A percentile compares a stretch with the other conserved stretches of the same genome.
Conservation (phyloP, 2,888 invertebrate genomes). For the Leptarthrus brevirostris region DNA sequence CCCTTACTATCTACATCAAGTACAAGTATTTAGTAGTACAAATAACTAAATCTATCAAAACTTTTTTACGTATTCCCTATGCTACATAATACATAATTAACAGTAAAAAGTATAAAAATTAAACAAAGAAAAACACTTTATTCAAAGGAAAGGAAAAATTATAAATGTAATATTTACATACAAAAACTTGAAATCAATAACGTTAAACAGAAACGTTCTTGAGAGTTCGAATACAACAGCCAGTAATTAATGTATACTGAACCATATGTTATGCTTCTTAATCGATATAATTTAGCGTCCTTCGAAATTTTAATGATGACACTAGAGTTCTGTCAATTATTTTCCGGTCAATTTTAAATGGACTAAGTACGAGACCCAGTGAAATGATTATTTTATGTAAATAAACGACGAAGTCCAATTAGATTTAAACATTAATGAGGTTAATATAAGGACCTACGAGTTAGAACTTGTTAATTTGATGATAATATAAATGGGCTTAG, state of each 20-base stretch:
- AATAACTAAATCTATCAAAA: no score
- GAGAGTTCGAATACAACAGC: neutral
- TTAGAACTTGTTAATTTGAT: no score
- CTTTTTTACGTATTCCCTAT: no score
- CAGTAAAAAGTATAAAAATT: no score
- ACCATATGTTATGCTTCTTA: neutral
- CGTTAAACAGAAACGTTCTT: neutral
- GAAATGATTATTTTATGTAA: neutral
- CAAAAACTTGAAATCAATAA: neutral
- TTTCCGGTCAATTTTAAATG: neutral
- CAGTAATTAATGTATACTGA: neutral
- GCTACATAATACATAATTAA: no score
- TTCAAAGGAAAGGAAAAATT: neutral
- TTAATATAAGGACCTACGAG: no score
- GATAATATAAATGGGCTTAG: no score
- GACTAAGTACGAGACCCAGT: neutral
- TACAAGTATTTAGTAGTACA: no score
- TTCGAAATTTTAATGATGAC: slow-evolving; percentile 6
- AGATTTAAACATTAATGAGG: no score
- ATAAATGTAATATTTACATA: neutral
- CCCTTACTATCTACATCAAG: no score
- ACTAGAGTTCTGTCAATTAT: neutral
- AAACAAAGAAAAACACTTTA: no score
- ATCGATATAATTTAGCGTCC: neutral
- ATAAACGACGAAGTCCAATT: neutral